Percentiles rank a stretch among this genome's conserved stretches.
Conservation (phyloP, 2,888 invertebrate genomes). For the Athalia circularis region DNA sequence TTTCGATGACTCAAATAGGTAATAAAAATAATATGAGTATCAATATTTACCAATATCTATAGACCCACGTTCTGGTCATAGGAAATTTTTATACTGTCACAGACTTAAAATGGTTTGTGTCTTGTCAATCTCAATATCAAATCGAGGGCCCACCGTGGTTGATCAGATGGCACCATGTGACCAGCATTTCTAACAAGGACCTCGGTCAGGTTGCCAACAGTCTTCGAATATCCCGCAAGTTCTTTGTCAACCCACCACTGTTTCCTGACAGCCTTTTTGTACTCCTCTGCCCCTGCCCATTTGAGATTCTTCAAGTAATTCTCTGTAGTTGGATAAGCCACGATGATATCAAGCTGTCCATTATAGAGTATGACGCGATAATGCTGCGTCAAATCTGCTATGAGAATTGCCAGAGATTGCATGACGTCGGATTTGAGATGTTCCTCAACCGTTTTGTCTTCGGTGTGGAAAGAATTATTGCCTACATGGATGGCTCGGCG, state of each 20-base stretch:
- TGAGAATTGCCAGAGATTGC: conserved; percentile 86
- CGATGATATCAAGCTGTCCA: conserved; percentile 94
- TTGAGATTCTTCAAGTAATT: conserved; percentile 81
- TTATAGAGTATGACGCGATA: conserved; percentile 89
- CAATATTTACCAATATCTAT: conserved; percentile 1
- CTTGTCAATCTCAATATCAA: conserved; percentile 71
- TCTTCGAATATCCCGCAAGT: conserved; percentile 74
- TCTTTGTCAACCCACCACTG: conserved; percentile 72
- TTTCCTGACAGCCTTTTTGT: conserved; percentile 69
- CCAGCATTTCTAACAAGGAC: conserved; percentile 74
- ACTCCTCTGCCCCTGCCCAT: conserved; percentile 74
- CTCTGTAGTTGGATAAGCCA: conserved; percentile 90
- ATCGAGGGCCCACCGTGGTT: conserved; percentile 75
- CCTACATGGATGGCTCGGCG: conserved; percentile 91
- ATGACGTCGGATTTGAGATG: conserved; percentile 86
- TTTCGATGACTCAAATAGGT: too few relatives aligned
- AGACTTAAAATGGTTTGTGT: conserved; percentile 63
- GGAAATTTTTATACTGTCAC: not conserved
- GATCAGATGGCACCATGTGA: conserved; percentile 75
- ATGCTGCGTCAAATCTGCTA: conserved; percentile 81
- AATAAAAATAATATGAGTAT: conserved; percentile 5
- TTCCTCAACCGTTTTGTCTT: conserved; percentile 80
- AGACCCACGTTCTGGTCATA: not conserved
- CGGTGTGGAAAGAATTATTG: conserved; percentile 82
- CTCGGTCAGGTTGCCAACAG: conserved; percentile 70